A percentile compares a stretch with the other conserved stretches of the same genome.
Conservation (phyloP, 2,797 vertebrate species). For the Silurus aristotelis region DNA sequence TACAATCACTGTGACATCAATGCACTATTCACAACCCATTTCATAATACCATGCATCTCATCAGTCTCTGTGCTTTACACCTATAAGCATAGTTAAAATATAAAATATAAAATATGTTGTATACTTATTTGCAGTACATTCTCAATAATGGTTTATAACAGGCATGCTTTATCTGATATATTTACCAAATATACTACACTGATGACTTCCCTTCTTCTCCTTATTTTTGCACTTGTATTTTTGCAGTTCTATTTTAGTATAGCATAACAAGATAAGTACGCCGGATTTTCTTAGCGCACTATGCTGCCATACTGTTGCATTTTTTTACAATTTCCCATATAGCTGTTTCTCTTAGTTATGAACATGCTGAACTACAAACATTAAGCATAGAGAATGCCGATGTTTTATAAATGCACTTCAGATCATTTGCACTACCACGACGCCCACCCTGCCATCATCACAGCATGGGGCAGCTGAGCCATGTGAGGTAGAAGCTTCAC, state of each 20-base stretch:
- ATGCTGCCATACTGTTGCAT: not conserved
- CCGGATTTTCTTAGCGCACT: not conserved
- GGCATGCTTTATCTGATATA: not conserved
- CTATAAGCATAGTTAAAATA: not conserved
- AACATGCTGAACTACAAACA: constrained; percentile 29
- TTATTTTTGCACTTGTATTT: not conserved
- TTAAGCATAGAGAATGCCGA: constrained; percentile 29
- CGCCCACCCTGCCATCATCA: constrained; percentile 44
- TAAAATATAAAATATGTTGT: not conserved
- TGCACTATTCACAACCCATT: not conserved
- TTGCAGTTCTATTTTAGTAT: not conserved
- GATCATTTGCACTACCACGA: constrained; percentile 38
- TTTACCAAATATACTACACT: not conserved
- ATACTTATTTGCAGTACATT: not conserved
- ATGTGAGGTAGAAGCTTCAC: constrained; percentile 46
- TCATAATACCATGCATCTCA: constrained; percentile 21
- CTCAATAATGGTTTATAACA: not conserved
- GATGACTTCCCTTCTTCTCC: not conserved
- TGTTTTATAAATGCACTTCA: constrained; percentile 48
- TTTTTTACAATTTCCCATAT: constrained; percentile 26
- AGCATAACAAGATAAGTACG: constrained; percentile 12
- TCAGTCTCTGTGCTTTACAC: not conserved
- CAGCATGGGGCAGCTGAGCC: constrained; percentile 39
- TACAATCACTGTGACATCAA: constrained; percentile 8
- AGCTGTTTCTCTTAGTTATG: constrained; percentile 19